Percentiles rank a stretch among this genome's conserved stretches.
These are phyloP conservation scores for Pachypanchax playfairii DNA, from an alignment of 2,113 vertebrate species.

Conservation along the genomic window DNA sequence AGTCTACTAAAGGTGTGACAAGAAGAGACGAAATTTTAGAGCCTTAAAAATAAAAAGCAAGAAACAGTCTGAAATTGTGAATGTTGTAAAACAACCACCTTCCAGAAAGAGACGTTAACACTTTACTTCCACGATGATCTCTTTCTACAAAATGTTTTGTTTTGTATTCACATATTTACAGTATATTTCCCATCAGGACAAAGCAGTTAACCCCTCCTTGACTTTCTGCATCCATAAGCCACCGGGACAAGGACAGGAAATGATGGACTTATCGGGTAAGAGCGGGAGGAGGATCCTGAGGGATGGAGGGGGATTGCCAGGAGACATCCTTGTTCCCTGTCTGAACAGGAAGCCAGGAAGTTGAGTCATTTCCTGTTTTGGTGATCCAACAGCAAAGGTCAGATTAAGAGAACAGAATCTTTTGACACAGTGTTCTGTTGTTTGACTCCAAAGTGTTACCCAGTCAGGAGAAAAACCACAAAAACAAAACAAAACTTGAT, in stretches of 20 bases:
- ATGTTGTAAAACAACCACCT: constrained; percentile 12
- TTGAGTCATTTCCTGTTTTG: constrained; percentile 82
- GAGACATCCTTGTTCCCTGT: constrained; percentile 67
- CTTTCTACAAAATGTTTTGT: constrained; percentile 11
- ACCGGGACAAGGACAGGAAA: constrained; percentile 73
- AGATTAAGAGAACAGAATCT: constrained; percentile 49
- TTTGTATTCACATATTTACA: neutral
- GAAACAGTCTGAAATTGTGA: constrained; percentile 26
- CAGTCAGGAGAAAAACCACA: neutral
- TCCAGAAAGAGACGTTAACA: too few species aligned
- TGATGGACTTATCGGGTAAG: constrained; percentile 64
- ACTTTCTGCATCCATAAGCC: constrained; percentile 3
- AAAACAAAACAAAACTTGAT: neutral
- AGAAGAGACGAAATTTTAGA: too few species aligned
- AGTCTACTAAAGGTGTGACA: constrained; percentile 36
- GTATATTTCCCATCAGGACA: constrained; percentile 47
- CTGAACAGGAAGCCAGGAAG: constrained; percentile 77
- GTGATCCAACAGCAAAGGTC: constrained; percentile 54
- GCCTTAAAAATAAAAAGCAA: constrained; percentile 39
- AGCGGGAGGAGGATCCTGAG: constrained; percentile 40
- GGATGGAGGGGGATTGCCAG: constrained; percentile 44
- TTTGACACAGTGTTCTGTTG: constrained; percentile 31
- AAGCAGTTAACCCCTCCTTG: constrained; percentile 24
- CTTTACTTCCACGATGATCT: constrained; percentile 13
- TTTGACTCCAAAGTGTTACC: neutral